Base-by-base conservation (phyloP, 1,140 invertebrate species). In the Centruroides vittatus region DNA sequence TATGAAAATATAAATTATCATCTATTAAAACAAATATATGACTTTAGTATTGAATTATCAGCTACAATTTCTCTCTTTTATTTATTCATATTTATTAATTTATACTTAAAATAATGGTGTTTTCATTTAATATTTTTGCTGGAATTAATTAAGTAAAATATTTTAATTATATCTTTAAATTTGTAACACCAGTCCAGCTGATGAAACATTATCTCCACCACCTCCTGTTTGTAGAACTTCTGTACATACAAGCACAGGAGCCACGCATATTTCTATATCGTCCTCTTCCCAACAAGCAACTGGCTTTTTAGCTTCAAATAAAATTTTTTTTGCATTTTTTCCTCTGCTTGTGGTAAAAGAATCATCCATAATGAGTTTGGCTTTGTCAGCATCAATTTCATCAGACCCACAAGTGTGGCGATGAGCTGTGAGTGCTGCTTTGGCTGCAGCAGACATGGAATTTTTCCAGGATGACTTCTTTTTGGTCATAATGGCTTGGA, bases 131-230 rank as follows among this genome's bases (percentile, higher is more conserved):
- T 6, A 6, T 1, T 41, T 41, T 41, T 5, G 8, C 8, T 41
- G 50, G 23, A 51, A 51, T n/a, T 13, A 51, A 51, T 41, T 41
- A 41, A 41, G 8, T 41, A 41, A 41, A 55, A 54, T 12, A 54
- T 23, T 23, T 23, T 23, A 23, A 23, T 1, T 23, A 23, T 35
- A 36, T 8, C 8, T 48, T 57, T 69, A 73, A 35, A 89, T 80
- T 73, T 92, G 88, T 47, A 86, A 76, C 41, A 86, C 83, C 5
- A 92, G 72, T 23, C 87, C 88, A 8, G 88, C 86, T 47, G 87
- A 86, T 1, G 88, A 91, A 61, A 93, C 88, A 69, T 92, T 93
- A 71, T 93, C 89, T 3, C 89, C 89, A 11, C 87, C 88, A 1
- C 89, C 89, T 0, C 85, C 88, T 12, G 89, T 92, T 68, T 91